A percentile compares a stretch with the other conserved stretches of the same genome.
phyloP scores from a whole-genome alignment of 1,140 invertebrate genomes.

The Drosophila jambulina region DNA sequence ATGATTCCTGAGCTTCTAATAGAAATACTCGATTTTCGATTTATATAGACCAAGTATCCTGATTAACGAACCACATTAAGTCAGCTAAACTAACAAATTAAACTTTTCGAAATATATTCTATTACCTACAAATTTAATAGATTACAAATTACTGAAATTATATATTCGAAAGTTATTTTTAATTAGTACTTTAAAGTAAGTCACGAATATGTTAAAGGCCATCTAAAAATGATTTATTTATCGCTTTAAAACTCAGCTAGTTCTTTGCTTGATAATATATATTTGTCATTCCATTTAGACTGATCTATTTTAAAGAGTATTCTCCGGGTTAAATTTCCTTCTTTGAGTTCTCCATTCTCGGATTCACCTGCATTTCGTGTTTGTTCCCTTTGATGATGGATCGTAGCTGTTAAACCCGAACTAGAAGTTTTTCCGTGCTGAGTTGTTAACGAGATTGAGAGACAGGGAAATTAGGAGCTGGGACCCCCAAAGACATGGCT shows the following conservation, averaged over 20 bases:
- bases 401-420: slow-evolving; percentile 49
- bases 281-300: background rate
- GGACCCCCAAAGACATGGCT: slow-evolving; percentile 42
- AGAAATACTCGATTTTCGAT: no score
- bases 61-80: no score
- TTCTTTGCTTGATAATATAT: background rate
- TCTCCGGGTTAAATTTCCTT: slow-evolving; percentile 6
- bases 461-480: slow-evolving; percentile 21
- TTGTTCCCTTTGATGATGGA: slow-evolving; percentile 53
- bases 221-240: background rate
- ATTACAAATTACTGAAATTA: no score
- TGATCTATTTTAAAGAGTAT: slow-evolving; percentile 20
- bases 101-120: no score
- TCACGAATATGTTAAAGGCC: background rate
- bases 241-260: background rate
- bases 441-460: slow-evolving; percentile 52
- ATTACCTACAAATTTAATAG: no score
- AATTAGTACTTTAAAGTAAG: no score
- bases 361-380: slow-evolving; percentile 55
- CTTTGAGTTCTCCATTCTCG: slow-evolving; percentile 2
- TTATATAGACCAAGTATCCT: no score
- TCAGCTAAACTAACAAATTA: no score
- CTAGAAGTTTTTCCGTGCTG: slow-evolving; percentile 50
- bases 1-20: no score
- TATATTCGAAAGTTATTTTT: no score